phyloP scores from a whole-genome alignment of 1,140 invertebrate species.

The Drosophila nannoptera region DNA sequence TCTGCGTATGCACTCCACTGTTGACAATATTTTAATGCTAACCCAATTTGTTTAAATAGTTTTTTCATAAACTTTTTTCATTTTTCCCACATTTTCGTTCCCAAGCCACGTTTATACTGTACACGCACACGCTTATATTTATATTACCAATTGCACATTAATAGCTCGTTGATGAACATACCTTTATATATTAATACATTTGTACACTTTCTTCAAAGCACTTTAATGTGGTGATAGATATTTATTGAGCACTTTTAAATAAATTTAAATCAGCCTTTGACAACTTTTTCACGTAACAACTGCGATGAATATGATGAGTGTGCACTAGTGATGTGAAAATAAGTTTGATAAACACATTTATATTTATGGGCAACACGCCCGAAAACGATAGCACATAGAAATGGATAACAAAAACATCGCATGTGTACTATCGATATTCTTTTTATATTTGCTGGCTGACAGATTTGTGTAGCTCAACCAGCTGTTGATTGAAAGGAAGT shows the following conservation, averaged over 20 bases:
- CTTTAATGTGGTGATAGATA: conserved; percentile 44
- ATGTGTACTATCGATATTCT: neutral
- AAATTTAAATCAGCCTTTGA: conserved; percentile 52
- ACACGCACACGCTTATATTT: conserved; percentile 20
- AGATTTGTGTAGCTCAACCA: conserved; percentile 16
- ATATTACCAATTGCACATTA: conserved; percentile 7
- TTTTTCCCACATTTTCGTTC: conserved; percentile 3
- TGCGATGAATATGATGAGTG: conserved; percentile 56
- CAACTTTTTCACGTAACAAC: conserved; percentile 74
- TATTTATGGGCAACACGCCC: neutral
- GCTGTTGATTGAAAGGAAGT: conserved; percentile 32
- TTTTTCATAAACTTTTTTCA: neutral
- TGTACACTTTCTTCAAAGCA: conserved; percentile 61
- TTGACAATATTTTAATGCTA: neutral
- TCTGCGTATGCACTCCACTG: neutral
- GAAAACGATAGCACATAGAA: neutral
- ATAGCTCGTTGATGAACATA: conserved; percentile 39
- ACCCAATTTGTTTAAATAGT: neutral
- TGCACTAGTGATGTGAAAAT: conserved; percentile 38
- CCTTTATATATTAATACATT: conserved; percentile 69
- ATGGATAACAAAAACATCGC: neutral
- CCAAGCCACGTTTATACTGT: conserved; percentile 59
- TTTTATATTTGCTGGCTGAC: neutral
- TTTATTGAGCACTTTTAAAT: conserved; percentile 54
- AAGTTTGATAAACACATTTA: neutral